A percentile compares a stretch with the other conserved stretches of the same genome.
These are phyloP conservation scores for Cryptoprocta ferox DNA, from an alignment of 2,797 vertebrate genomes.

Conservation along the genomic window DNA sequence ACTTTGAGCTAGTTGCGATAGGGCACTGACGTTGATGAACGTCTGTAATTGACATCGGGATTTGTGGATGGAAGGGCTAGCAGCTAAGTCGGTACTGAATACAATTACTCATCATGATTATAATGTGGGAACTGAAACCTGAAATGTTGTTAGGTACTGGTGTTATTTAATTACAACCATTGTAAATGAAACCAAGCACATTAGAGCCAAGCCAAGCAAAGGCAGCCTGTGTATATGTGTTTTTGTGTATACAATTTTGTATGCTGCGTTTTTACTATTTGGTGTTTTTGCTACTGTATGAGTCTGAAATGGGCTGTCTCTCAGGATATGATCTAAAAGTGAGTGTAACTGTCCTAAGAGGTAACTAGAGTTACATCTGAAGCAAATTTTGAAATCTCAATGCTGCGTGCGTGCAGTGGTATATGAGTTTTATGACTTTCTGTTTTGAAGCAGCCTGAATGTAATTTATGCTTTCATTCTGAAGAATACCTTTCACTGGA, in stretches of 20 bases:
- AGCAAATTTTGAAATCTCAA: neutral
- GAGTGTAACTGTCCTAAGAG: neutral
- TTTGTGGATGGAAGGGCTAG: neutral
- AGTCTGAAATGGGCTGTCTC: neutral
- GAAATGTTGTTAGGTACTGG: neutral
- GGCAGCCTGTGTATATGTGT: fast-evolving
- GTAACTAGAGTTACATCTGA: neutral
- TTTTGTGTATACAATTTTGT: neutral
- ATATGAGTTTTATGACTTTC: neutral
- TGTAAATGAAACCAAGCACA: neutral
- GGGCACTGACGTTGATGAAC: neutral
- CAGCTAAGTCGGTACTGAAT: neutral
- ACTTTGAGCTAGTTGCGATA: neutral
- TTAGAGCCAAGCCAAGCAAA: neutral
- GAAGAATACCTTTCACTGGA: neutral
- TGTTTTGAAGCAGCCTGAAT: neutral
- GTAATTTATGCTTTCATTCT: neutral
- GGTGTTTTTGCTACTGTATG: neutral
- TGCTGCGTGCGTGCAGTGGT: neutral
- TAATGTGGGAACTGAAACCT: neutral
- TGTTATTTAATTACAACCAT: neutral
- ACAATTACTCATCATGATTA: neutral
- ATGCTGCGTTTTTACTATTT: neutral
- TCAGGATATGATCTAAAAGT: neutral
- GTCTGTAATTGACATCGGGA: neutral